A percentile compares a stretch with the other conserved stretches of the same genome.
Evolutionary conservation across 53 echinoderm and acorn worm species (phyloP).

Genomic region (Apostichopus leukothele): DNA sequence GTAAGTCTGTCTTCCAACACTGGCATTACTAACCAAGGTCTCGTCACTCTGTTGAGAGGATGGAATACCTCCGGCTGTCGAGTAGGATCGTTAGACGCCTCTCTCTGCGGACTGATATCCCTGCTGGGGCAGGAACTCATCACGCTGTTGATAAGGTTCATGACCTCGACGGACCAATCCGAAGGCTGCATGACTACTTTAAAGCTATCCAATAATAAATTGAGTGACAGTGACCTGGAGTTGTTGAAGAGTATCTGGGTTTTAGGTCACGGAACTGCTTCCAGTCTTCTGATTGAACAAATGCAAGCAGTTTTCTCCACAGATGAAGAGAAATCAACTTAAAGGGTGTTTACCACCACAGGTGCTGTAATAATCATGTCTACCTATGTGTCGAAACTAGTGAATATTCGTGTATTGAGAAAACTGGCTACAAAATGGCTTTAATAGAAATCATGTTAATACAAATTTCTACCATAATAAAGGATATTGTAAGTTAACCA

Average conservation of each 20-base stretch:
- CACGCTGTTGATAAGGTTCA: neutral
- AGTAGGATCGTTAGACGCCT: constrained; percentile 53
- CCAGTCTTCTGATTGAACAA: neutral
- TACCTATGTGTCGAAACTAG: no score
- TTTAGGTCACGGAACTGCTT: neutral
- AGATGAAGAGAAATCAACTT: neutral
- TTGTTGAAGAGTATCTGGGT: constrained; percentile 31
- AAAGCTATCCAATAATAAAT: constrained; percentile 31
- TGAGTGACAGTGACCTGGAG: constrained; percentile 26
- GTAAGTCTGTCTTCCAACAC: constrained; percentile 64
- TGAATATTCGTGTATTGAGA: no score
- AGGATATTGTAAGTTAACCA: no score
- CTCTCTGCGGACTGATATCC: constrained; percentile 55
- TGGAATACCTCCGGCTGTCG: constrained; percentile 9
- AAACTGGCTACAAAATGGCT: no score
- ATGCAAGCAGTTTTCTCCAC: neutral
- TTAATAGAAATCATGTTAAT: no score
- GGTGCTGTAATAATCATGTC: no score
- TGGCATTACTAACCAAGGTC: constrained; percentile 52
- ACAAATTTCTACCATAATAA: no score
- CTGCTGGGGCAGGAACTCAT: constrained; percentile 47
- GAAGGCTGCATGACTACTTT: neutral
- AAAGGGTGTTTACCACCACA: neutral
- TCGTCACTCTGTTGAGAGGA: constrained; percentile 54
- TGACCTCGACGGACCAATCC: constrained; percentile 29